Percentiles rank a stretch among this genome's conserved stretches.
Evolutionary conservation across 1,140 invertebrate species (phyloP).

Genomic region (Chironomus striatipennis): DNA sequence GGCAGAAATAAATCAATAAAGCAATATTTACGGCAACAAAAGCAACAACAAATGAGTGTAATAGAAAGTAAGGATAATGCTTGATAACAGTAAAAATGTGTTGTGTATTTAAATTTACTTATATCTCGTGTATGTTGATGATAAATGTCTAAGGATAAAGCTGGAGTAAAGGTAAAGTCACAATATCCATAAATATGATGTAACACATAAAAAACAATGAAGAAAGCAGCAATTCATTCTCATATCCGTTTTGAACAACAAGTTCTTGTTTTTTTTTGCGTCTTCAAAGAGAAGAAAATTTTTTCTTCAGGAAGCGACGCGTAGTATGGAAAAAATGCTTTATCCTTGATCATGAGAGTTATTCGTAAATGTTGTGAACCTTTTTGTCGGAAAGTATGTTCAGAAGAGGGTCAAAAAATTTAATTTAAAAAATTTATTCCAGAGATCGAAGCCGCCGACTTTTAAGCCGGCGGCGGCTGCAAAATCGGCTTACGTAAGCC

Average conservation of each 20-base stretch:
- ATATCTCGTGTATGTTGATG: background rate
- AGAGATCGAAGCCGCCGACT: too few relatives aligned
- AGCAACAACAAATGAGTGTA: background rate
- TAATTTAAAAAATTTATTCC: too few relatives aligned
- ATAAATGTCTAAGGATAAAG: constrained; percentile 7
- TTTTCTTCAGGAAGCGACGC: background rate
- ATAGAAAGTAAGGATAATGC: background rate
- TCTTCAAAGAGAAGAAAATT: background rate
- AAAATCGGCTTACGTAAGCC: too few relatives aligned
- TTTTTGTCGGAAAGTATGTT: background rate
- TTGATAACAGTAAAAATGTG: constrained; percentile 13
- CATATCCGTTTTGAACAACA: background rate
- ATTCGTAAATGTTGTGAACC: background rate
- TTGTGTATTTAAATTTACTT: constrained; percentile 3
- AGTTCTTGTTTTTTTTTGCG: background rate
- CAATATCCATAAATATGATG: background rate
- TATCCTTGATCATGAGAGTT: background rate
- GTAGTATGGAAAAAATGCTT: background rate
- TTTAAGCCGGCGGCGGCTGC: too few relatives aligned
- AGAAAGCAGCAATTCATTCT: background rate
- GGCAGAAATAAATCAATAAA: background rate
- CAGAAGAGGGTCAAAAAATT: too few relatives aligned
- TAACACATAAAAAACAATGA: background rate
- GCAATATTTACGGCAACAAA: too few relatives aligned
- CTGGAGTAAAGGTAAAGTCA: background rate